Base-by-base conservation (phyloP, 2,888 invertebrate species). In the Melieria crassipennis region DNA sequence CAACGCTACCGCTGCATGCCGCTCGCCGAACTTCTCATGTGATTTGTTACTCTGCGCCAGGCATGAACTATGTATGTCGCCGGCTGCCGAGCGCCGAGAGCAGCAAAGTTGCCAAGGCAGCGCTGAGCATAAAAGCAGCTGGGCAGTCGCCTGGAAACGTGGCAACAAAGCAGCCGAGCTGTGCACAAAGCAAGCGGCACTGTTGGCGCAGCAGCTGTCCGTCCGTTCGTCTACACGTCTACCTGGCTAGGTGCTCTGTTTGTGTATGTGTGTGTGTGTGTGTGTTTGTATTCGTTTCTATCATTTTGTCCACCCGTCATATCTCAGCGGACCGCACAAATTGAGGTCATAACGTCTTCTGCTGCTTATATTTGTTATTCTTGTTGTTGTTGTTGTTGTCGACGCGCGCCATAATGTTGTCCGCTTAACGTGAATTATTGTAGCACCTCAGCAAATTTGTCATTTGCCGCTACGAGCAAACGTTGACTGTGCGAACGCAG, bases 341-440 rank as follows among this genome's bases (percentile, higher is more conserved):
- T 65, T 65, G 70, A 70, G 65, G 70, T 70, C 65, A 65, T 65
- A 65, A 16, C 42, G 47, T 63, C 30, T 30, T 30, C 30, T 30
- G 30, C 30, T 30, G 30, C 30, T 30, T 30, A 30, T 57, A 16
- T 57, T 10, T 50, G 50, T 50, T 50, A 10, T 50, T 9, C 50
- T 50, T 57, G 57, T 30, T 30, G 30, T 30, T 30, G 30, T 30
- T 30, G 30, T 30, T 30, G 30, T 30, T 3, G 30, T 1, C 30
- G 30, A 30, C 30, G 30, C 30, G 42, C 47, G 69, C 56, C 63
- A 69, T 57, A 48, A 60, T 65, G 65, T 65, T 70, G 70, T 58
- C 70, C 65, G 60, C 60, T 70, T 70, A 70, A 65, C 65, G 65
- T 70, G 70, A 70, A 70, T 70, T 70, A 70, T 70, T 65, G 43